Evolutionary conservation across 2,797 vertebrate species (phyloP).

Genomic region (Balearica regulorum): DNA sequence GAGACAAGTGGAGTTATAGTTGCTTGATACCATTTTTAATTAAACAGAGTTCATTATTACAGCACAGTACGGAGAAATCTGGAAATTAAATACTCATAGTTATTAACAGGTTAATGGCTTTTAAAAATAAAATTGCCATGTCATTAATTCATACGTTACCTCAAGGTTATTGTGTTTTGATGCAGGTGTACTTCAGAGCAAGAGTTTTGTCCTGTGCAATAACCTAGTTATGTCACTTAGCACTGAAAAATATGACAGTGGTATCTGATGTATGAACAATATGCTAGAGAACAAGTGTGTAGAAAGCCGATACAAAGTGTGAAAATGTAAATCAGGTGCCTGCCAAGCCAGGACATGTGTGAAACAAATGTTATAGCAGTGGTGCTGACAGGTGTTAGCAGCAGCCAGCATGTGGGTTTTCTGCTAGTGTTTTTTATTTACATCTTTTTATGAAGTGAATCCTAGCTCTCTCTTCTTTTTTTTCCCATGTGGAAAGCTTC

Average conservation of each 20-base stretch:
- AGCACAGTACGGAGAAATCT: background rate
- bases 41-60: background rate
- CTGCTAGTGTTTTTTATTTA: background rate
- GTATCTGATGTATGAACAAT: background rate
- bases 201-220: background rate
- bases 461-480: background rate
- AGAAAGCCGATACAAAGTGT: constrained; percentile 11
- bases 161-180: background rate
- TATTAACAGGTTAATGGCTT: background rate
- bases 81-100: background rate
- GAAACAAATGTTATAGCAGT: constrained; percentile 7
- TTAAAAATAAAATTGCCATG: background rate
- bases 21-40: background rate
- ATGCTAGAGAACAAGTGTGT: background rate
- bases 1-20: background rate
- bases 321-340: constrained; percentile 47
- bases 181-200: background rate
- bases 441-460: background rate
- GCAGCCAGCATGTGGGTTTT: background rate
- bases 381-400: constrained; percentile 33
- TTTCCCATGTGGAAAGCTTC: background rate
- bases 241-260: background rate
- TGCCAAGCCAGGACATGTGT: constrained; percentile 21
- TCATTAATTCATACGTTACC: background rate
- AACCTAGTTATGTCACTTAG: background rate